Evolutionary conservation across 2,888 invertebrate genomes (phyloP).

Genomic region (Ophion costatus): DNA sequence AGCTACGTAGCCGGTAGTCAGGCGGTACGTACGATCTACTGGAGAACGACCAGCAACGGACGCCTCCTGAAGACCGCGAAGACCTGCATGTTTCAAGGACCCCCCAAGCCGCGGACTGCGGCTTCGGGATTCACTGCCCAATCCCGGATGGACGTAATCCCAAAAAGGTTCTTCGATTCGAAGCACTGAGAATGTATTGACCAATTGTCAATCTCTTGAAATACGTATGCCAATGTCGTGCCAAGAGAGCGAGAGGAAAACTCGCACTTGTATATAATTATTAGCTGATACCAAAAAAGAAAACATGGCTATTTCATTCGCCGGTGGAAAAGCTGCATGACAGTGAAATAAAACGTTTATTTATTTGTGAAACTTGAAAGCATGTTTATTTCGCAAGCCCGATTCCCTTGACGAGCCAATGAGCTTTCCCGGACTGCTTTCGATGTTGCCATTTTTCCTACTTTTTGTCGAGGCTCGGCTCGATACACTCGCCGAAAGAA

Average conservation of each 20-base stretch:
- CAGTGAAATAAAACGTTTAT: constrained; percentile 73
- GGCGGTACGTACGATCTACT: constrained; percentile 91
- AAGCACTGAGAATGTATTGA: constrained; percentile 55
- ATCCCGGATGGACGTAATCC: constrained; percentile 72
- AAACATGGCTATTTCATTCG: neutral
- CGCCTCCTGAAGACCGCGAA: constrained; percentile 77
- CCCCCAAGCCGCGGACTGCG: constrained; percentile 79
- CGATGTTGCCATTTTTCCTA: no score
- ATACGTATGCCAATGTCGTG: neutral
- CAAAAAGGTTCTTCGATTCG: constrained; percentile 68
- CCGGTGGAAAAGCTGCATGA: constrained; percentile 55
- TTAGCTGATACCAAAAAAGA: constrained; percentile 58
- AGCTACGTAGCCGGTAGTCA: constrained; percentile 90
- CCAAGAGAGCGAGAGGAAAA: constrained; percentile 12
- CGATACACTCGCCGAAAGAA: neutral
- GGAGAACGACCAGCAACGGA: constrained; percentile 85
- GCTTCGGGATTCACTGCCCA: constrained; percentile 70
- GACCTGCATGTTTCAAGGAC: constrained; percentile 79
- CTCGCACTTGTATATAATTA: constrained; percentile 71
- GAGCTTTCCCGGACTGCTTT: neutral
- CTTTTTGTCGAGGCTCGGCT: no score
- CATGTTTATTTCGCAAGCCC: neutral
- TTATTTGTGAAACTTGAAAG: constrained; percentile 67
- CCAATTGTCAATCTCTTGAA: neutral
- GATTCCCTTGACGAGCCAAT: neutral